phyloP scores from a whole-genome alignment of 2,888 invertebrate species.

The Andrena praecox region DNA sequence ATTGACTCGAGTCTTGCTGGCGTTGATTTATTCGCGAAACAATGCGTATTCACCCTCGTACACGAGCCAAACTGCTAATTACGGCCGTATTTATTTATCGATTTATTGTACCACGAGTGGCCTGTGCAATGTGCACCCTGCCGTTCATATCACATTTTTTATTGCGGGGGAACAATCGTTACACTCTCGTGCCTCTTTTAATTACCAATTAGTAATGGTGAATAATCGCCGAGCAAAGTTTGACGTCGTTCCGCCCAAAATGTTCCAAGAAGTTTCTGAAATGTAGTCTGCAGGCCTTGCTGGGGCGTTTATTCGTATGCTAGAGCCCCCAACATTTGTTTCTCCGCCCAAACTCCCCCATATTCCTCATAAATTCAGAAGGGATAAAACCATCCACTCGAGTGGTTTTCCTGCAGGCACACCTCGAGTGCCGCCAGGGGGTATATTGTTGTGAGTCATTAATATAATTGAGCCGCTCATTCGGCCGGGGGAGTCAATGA shows the following conservation, averaged over 20 bases:
- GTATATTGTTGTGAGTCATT: conserved; percentile 29
- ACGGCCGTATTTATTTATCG: conserved; percentile 54
- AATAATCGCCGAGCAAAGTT: too few relatives aligned
- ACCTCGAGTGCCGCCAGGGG: conserved; percentile 31
- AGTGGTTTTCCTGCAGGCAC: conserved; percentile 27
- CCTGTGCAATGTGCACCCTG: conserved; percentile 11
- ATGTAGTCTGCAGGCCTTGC: not conserved
- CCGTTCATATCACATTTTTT: not conserved
- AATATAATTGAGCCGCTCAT: conserved; percentile 51
- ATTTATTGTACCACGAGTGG: conserved; percentile 43
- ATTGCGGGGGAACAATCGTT: not conserved
- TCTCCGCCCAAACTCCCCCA: conserved; percentile 8
- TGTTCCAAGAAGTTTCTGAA: not conserved
- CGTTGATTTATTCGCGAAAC: conserved; percentile 50
- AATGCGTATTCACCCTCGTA: conserved; percentile 42
- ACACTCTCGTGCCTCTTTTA: too few relatives aligned
- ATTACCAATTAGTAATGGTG: too few relatives aligned
- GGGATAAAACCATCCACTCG: conserved; percentile 16
- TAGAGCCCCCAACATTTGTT: conserved; percentile 8
- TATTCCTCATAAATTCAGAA: conserved; percentile 21
- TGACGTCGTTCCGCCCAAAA: not conserved
- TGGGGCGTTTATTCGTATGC: not conserved
- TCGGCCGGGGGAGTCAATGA: not conserved
- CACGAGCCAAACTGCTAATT: conserved; percentile 56
- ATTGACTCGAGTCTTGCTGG: conserved; percentile 37